Percentiles rank a stretch among this genome's conserved stretches.
Evolutionary conservation across 2,113 vertebrate genomes (phyloP).

Genomic region (Xiphophorus hellerii): DNA sequence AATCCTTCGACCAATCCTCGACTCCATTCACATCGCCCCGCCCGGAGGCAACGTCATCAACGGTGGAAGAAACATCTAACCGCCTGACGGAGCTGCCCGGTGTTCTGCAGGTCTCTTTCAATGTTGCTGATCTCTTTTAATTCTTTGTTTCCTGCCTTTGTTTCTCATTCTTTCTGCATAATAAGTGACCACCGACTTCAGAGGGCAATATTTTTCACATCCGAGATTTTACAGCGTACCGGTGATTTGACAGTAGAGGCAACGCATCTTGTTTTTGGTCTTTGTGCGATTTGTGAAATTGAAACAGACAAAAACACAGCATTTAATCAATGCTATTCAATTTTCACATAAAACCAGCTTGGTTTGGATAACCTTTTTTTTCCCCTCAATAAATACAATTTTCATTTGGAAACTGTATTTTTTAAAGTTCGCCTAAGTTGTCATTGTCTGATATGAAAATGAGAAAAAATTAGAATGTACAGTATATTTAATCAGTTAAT

Average conservation of each 20-base stretch:
- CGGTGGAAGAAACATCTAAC: constrained; percentile 90
- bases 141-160: background rate
- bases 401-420: too few species aligned
- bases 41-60: constrained; percentile 90
- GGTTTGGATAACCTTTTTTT: too few species aligned
- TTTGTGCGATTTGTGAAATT: background rate
- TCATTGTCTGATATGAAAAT: background rate
- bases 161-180: background rate
- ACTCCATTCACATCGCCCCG: constrained; percentile 93
- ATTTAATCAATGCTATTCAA: too few species aligned
- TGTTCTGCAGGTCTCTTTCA: constrained; percentile 50
- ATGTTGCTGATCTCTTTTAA: constrained; percentile 43
- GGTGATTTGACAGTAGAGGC: background rate
- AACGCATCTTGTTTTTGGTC: background rate
- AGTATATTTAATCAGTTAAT: background rate
- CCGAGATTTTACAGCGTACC: background rate
- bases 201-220: background rate
- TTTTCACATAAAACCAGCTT: too few species aligned
- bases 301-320: too few species aligned
- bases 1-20: constrained; percentile 91
- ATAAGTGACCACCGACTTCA: background rate
- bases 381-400: too few species aligned
- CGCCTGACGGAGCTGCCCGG: constrained; percentile 11
- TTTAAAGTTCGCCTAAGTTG: background rate
- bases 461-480: background rate